A percentile compares a stretch with the other conserved stretches of the same genome.
These are phyloP conservation scores for Gouania willdenowi DNA, from an alignment of 2,797 vertebrate species.

Conservation along the genomic window DNA sequence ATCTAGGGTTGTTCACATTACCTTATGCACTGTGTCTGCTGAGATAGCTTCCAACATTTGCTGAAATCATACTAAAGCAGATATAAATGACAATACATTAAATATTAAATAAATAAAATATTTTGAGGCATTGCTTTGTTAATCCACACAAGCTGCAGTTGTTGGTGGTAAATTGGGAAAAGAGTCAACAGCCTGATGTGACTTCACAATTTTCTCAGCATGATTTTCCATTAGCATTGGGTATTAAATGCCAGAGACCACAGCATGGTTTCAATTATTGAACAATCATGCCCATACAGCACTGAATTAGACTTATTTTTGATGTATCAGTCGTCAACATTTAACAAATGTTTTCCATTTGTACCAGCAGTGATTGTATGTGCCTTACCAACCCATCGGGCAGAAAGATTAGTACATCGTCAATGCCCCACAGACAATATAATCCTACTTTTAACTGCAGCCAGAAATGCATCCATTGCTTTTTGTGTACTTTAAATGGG, in stretches of 20 bases:
- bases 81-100: too few relatives aligned
- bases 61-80: too few relatives aligned
- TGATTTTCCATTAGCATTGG: constrained; percentile 20
- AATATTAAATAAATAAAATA: too few relatives aligned
- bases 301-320: constrained; percentile 7
- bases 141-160: constrained; percentile 6
- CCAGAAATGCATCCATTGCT: constrained; percentile 3
- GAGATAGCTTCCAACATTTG: too few relatives aligned
- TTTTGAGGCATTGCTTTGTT: constrained; percentile 22
- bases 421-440: constrained; percentile 12
- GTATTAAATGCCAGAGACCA: constrained; percentile 14
- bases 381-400: constrained; percentile 2
- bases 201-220: constrained; percentile 18
- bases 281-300: constrained; percentile 21
- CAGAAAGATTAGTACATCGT: constrained; percentile 20
- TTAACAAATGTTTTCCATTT: constrained; percentile 23
- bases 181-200: constrained; percentile 10
- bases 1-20: too few relatives aligned
- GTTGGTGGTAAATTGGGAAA: constrained; percentile 19
- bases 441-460: constrained; percentile 20
- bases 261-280: constrained; percentile 25
- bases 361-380: constrained; percentile 9
- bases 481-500: constrained; percentile 35
- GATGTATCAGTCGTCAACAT: constrained; percentile 25
- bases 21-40: too few relatives aligned